phyloP scores from a whole-genome alignment of 2,113 vertebrate genomes.

The Formicarius rufipectus region DNA sequence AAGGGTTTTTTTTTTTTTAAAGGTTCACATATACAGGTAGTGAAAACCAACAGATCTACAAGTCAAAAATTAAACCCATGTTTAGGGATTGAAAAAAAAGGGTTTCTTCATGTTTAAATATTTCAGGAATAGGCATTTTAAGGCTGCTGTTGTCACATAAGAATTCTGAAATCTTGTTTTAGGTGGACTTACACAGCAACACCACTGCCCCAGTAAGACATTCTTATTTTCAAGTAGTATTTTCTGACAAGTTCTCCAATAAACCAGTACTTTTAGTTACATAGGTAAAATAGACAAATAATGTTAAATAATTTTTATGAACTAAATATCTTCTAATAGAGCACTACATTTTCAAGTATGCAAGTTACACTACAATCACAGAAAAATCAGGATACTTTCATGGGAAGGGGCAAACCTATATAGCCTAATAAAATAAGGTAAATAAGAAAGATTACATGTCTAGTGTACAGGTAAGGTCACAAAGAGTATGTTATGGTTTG shows the following conservation, averaged over 20 bases:
- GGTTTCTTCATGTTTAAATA: not conserved
- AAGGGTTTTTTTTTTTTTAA: not conserved
- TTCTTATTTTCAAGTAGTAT: not conserved
- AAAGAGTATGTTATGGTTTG: not conserved
- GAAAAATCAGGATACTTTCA: not conserved
- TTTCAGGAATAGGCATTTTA: not conserved
- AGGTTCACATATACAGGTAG: not conserved
- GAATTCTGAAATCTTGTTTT: not conserved
- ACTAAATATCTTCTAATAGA: not conserved
- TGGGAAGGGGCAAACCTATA: not conserved
- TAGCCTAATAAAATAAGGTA: not conserved
- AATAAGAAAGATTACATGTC: not conserved
- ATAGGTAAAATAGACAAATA: not conserved
- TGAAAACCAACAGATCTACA: not conserved
- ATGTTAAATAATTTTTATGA: not conserved
- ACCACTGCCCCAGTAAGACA: not conserved
- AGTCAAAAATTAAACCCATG: not conserved
- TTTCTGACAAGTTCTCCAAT: not conserved
- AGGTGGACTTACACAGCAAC: not conserved
- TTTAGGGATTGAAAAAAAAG: not conserved
- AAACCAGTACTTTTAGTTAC: not conserved
- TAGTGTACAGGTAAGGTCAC: not conserved
- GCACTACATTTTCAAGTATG: not conserved
- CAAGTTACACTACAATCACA: not conserved
- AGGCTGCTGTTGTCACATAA: not conserved